phyloP scores from a whole-genome alignment of 2,797 vertebrate species.

The Sebastes diploproa region DNA sequence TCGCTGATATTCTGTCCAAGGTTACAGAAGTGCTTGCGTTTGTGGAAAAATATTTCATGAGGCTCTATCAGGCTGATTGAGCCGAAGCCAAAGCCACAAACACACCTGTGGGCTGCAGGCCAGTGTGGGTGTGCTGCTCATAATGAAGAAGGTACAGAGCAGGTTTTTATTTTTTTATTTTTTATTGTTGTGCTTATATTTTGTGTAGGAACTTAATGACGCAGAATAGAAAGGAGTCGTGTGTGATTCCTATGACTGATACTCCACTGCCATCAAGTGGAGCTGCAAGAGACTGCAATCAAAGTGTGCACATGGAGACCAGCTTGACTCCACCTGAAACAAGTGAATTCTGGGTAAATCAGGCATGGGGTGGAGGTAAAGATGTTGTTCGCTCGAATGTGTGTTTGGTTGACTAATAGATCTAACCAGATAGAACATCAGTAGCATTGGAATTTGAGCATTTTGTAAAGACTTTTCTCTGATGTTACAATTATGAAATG shows the following conservation, averaged over 20 bases:
- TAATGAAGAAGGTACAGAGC: constrained; percentile 32
- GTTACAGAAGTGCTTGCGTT: constrained; percentile 65
- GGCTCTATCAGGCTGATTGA: constrained; percentile 49
- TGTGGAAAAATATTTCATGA: constrained; percentile 57
- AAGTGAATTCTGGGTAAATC: neutral
- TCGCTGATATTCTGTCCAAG: constrained; percentile 55
- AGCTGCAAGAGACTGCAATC: constrained; percentile 2
- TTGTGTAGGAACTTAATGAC: constrained; percentile 36
- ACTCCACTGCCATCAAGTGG: constrained; percentile 76
- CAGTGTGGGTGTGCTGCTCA: constrained; percentile 24
- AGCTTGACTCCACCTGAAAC: neutral
- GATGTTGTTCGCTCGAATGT: neutral
- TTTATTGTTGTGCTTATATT: constrained; percentile 25
- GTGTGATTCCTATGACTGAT: constrained; percentile 11
- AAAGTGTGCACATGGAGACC: neutral
- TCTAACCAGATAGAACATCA: neutral
- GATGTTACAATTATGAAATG: too few relatives aligned
- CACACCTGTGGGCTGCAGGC: constrained; percentile 60
- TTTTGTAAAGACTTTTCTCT: neutral
- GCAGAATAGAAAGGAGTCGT: constrained; percentile 6
- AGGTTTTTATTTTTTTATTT: neutral
- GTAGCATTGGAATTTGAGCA: neutral
- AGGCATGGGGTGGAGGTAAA: too few relatives aligned
- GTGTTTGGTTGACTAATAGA: neutral
- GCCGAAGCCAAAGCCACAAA: constrained; percentile 40